Evolutionary conservation across 2,797 vertebrate species (phyloP).

Genomic region (Serranus cabrilla): DNA sequence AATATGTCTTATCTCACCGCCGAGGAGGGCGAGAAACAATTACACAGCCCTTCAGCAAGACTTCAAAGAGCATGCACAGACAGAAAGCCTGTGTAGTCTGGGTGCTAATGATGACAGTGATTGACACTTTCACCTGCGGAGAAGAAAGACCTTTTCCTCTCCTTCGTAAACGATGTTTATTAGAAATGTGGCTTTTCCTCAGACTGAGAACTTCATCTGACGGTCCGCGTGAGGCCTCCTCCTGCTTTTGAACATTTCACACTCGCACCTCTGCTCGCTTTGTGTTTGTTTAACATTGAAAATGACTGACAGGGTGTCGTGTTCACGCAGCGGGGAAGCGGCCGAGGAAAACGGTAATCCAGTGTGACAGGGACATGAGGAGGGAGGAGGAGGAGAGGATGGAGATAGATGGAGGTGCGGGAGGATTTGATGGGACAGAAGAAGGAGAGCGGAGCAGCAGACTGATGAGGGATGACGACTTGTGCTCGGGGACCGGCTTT

Average conservation of each 20-base stretch:
- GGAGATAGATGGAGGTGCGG: conserved; percentile 41
- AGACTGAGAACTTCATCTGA: conserved; percentile 26
- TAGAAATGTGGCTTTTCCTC: conserved; percentile 41
- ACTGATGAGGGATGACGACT: conserved; percentile 73
- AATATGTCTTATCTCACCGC: conserved; percentile 36
- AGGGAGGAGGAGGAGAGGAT: conserved; percentile 25
- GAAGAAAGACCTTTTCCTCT: conserved; percentile 28
- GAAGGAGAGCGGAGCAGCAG: conserved; percentile 47
- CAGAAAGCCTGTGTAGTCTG: conserved; percentile 26
- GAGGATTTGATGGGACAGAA: conserved; percentile 31
- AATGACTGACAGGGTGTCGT: conserved; percentile 48
- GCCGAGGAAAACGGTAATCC: conserved; percentile 26
- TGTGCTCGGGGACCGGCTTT: conserved; percentile 67
- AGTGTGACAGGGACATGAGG: conserved; percentile 61
- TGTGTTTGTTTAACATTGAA: conserved; percentile 45
- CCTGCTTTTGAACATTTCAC: conserved; percentile 28
- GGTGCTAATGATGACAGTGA: conserved; percentile 63
- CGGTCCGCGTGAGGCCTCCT: neutral
- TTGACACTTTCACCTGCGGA: conserved; percentile 54
- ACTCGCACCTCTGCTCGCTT: conserved; percentile 32
- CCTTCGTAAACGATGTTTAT: conserved; percentile 16
- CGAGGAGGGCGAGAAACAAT: conserved; percentile 37
- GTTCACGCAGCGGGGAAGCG: conserved; percentile 38
- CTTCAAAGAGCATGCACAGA: conserved; percentile 31
- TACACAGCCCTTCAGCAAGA: conserved; percentile 35